These are phyloP conservation scores for Cyphomyrus discorhynchus DNA, from an alignment of 2,113 vertebrate genomes.

Conservation along the genomic window DNA sequence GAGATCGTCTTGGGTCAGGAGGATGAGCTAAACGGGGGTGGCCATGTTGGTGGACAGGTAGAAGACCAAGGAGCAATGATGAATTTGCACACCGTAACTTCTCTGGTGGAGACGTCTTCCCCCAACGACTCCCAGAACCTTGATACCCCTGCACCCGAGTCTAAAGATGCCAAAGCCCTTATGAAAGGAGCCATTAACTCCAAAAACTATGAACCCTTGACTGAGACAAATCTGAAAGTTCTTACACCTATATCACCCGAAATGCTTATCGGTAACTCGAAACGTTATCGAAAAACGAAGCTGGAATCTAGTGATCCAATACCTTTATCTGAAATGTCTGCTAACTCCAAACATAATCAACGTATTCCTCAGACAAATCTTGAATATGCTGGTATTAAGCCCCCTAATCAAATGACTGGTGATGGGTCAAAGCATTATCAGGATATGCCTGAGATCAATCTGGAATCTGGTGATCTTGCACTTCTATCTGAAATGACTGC, in stretches of 20 bases:
- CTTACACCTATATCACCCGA: conserved; percentile 14
- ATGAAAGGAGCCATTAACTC: conserved; percentile 24
- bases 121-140: conserved; percentile 9
- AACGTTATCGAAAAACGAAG: conserved; percentile 30
- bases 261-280: neutral
- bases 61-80: conserved; percentile 6
- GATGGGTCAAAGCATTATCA: conserved; percentile 14
- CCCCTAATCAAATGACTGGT: neutral
- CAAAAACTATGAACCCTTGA: conserved; percentile 28
- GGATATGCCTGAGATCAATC: conserved; percentile 33
- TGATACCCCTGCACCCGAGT: conserved; percentile 19
- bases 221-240: conserved; percentile 23
- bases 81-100: neutral
- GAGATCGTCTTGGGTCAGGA: conserved; percentile 56
- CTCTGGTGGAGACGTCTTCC: conserved; percentile 27
- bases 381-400: conserved; percentile 19
- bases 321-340: neutral
- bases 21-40: conserved; percentile 65
- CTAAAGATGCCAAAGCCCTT: conserved; percentile 23
- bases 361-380: conserved; percentile 30
- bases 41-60: neutral
- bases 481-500: neutral
- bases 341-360: conserved; percentile 15
- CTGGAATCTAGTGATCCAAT: conserved; percentile 23
- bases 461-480: conserved; percentile 23